phyloP scores from a whole-genome alignment of 2,888 invertebrate species.

The Drosophila subquinaria region DNA sequence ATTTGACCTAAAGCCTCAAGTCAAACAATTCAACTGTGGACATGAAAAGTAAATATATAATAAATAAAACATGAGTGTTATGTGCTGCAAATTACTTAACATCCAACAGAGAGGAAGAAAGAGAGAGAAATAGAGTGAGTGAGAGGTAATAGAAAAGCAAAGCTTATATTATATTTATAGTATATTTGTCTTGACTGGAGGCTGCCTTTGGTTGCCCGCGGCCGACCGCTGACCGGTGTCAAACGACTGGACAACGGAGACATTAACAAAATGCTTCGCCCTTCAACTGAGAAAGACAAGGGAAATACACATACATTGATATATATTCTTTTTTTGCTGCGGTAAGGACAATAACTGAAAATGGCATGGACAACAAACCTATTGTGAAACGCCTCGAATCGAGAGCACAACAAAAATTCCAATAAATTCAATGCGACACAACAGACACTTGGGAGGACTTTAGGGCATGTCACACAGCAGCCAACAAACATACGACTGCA shows the following conservation, averaged over 20 bases:
- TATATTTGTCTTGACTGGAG: conserved; percentile 51
- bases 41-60: conserved; percentile 12
- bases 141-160: conserved; percentile 56
- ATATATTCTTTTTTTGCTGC: conserved; percentile 34
- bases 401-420: conserved; percentile 76
- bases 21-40: conserved; percentile 1
- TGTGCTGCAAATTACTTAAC: conserved; percentile 63
- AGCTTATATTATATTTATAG: conserved; percentile 69
- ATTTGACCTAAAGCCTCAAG: background rate
- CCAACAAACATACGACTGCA: conserved; percentile 1
- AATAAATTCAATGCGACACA: conserved; percentile 82
- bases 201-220: conserved; percentile 38
- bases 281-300: conserved; percentile 50
- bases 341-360: conserved; percentile 45
- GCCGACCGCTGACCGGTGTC: conserved; percentile 74
- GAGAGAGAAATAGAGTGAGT: background rate
- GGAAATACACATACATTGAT: conserved; percentile 36
- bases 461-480: conserved; percentile 77
- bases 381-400: conserved; percentile 48
- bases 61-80: conserved; percentile 71
- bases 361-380: conserved; percentile 20
- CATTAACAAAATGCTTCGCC: conserved; percentile 73
- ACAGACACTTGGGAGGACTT: conserved; percentile 79
- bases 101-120: background rate
- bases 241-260: conserved; percentile 59